A percentile compares a stretch with the other conserved stretches of the same genome.
These are phyloP conservation scores for Nothocercus julius DNA, from an alignment of 2,113 vertebrate genomes.

Conservation along the genomic window DNA sequence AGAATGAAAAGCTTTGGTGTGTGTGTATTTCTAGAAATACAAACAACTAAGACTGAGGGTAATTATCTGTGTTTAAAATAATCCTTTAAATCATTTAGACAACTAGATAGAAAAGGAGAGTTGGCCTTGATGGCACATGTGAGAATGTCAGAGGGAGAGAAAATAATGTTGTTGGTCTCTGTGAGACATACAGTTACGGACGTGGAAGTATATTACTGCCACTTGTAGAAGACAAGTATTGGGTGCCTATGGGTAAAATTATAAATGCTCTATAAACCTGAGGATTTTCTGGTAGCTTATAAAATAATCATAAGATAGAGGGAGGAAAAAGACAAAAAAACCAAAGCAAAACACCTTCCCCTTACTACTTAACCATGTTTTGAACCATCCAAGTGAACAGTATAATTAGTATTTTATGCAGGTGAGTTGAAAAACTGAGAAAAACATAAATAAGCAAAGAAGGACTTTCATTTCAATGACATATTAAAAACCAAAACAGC, in stretches of 20 bases:
- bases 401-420: neutral
- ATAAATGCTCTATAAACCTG: neutral
- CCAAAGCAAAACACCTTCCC: neutral
- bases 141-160: neutral
- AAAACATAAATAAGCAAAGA: neutral
- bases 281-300: neutral
- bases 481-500: neutral
- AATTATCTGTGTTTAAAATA: neutral
- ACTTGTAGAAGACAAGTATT: neutral
- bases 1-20: neutral
- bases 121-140: neutral
- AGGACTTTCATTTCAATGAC: neutral
- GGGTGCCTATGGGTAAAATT: neutral
- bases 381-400: neutral
- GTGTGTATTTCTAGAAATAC: neutral
- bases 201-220: neutral
- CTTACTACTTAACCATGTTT: neutral
- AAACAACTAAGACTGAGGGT: neutral
- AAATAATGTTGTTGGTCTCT: neutral
- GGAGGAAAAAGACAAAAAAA: neutral
- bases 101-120: neutral
- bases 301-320: neutral
- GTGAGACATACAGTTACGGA: neutral
- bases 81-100: neutral
- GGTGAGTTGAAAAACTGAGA: neutral